Conservation (phyloP, 1,140 invertebrate genomes). For the Oryctes rhinoceros region DNA sequence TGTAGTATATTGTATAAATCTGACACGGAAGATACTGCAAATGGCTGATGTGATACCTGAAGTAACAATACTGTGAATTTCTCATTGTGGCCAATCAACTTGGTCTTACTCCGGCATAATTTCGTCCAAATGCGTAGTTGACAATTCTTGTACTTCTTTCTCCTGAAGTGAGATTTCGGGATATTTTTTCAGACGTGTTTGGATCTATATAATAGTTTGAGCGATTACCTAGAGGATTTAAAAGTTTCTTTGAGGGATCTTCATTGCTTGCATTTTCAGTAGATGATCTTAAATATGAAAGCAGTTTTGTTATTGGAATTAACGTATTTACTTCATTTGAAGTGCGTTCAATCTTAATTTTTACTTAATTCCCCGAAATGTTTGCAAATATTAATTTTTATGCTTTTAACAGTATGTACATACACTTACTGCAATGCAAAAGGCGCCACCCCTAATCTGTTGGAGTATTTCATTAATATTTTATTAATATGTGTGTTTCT, state of each 20-base stretch:
- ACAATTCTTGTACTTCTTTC: slow-evolving; percentile 95
- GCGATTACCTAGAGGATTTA: slow-evolving; percentile 87
- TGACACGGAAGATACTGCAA: slow-evolving; percentile 56
- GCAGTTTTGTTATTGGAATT: slow-evolving; percentile 80
- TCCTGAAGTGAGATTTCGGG: slow-evolving; percentile 91
- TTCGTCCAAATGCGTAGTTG: slow-evolving; percentile 96
- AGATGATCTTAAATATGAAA: slow-evolving; percentile 86
- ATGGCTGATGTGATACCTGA: slow-evolving; percentile 76
- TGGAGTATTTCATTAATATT: too few relatives aligned
- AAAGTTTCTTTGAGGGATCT: slow-evolving; percentile 77
- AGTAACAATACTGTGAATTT: slow-evolving; percentile 95
- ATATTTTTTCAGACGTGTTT: slow-evolving; percentile 92
- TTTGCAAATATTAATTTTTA: too few relatives aligned
- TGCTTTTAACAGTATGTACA: too few relatives aligned
- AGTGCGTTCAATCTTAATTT: slow-evolving; percentile 68
- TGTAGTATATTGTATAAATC: slow-evolving; percentile 59
- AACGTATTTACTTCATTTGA: slow-evolving; percentile 73
- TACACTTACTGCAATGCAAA: too few relatives aligned
- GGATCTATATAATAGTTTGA: slow-evolving; percentile 94
- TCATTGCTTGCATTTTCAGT: slow-evolving; percentile 69
- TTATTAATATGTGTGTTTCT: too few relatives aligned
- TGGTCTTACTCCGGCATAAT: slow-evolving; percentile 87
- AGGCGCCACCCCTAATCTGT: too few relatives aligned
- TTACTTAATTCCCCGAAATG: slow-evolving; percentile 58
- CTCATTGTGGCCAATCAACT: slow-evolving; percentile 89